Base-by-base conservation (phyloP, 2,888 invertebrate genomes). In the Fissipunctia ypsillon region DNA sequence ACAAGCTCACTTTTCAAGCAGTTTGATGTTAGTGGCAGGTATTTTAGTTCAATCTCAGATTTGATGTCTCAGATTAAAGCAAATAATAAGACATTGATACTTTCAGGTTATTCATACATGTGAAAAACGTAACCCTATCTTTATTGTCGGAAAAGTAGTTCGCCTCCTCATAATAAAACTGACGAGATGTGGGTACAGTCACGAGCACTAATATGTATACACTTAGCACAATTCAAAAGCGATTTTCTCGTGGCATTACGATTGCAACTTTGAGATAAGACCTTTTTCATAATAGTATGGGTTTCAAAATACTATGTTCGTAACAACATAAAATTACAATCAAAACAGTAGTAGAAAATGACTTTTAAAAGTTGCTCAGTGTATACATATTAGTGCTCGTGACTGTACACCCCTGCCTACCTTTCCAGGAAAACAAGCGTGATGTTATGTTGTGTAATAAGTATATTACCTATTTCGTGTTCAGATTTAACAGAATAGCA, bases 401-500 rank as follows among this genome's bases (percentile, higher is more conserved):
- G n/a, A n/a, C n/a, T n/a, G n/a, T n/a, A n/a, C 4, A 25, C n/a
- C 12, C 16, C 54, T 38, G 12, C 3, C 25, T 22, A 22, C 19
- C 38, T 12, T 2, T 12, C 6, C 6, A 1, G 0, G 28, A 54
- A 25, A 5, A 38, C 22, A 22, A 25, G 10, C 25, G 10, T 12
- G 7, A 31, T 41, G 2, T 48, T 41, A 10, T 22, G 14, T 22
- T 38, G 3, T 35, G 5, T 35, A 73, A 45, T 66, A 43, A n/a
- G 7, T 43, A 25, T 59, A 57, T 63, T 64, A 43, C 25, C 38
- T 3, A 76, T 61, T 81, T 9, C 31, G 14, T 54, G 35, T 60
- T 54, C 41, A 56, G 38, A 70, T 61, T 65, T 66, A 54, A 67
- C 71, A 78, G 45, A 69, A 70, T 63, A 56, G n/a, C 43, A 59